Percentiles rank a stretch among this genome's conserved stretches.
Evolutionary conservation across 2,113 vertebrate species (phyloP).

Genomic region (Leucopternis melanops): DNA sequence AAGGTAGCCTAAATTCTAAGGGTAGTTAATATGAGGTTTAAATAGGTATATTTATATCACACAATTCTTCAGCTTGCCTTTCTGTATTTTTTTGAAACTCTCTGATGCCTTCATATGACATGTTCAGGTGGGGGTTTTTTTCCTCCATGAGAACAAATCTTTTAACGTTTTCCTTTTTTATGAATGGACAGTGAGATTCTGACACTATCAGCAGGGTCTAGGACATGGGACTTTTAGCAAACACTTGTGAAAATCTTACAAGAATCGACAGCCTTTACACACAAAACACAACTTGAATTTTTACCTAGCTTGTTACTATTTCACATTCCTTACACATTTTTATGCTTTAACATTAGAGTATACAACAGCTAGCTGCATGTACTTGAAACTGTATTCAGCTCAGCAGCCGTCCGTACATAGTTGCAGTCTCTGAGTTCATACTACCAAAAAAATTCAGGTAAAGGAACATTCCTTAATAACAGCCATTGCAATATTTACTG

Average conservation of each 20-base stretch:
- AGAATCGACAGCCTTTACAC: not conserved
- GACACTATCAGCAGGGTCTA: not conserved
- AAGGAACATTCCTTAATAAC: not conserved
- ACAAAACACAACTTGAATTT: not conserved
- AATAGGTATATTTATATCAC: not conserved
- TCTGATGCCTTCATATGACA: not conserved
- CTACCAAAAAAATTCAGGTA: accelerated
- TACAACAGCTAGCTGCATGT: not conserved
- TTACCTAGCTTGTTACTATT: not conserved
- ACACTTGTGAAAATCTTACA: not conserved
- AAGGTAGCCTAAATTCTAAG: not conserved
- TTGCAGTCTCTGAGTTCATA: not conserved
- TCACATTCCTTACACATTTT: not conserved
- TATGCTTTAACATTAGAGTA: not conserved
- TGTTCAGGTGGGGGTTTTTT: not conserved
- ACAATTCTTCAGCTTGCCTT: not conserved
- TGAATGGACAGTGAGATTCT: not conserved
- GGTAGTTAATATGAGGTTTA: not conserved
- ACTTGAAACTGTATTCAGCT: not conserved
- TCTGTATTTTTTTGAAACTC: not conserved
- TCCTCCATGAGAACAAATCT: not conserved
- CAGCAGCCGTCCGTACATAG: not conserved
- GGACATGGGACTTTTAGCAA: not conserved
- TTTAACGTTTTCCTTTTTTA: not conserved
- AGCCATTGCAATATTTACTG: not conserved